These are phyloP conservation scores for Dipodomys merriami DNA, from an alignment of 2,113 vertebrate genomes.

Conservation along the genomic window DNA sequence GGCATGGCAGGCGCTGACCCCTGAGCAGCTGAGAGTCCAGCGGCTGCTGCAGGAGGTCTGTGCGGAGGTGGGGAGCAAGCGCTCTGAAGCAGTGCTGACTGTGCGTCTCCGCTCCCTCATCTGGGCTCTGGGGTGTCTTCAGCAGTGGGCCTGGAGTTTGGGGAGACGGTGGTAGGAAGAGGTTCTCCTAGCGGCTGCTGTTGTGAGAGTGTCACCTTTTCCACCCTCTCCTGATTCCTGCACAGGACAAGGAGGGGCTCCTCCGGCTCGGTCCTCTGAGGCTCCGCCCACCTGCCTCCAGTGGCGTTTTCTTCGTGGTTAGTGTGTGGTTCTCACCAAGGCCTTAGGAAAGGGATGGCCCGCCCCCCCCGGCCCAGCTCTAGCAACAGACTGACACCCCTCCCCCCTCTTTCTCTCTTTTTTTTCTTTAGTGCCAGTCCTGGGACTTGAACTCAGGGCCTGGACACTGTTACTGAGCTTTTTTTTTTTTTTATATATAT, in stretches of 20 bases:
- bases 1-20: background rate
- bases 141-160: background rate
- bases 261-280: background rate
- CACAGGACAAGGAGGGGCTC: too few species aligned
- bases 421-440: too few species aligned
- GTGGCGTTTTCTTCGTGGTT: background rate
- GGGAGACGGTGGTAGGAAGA: background rate
- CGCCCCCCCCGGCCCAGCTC: background rate
- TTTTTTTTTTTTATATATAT: too few species aligned
- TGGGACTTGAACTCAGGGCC: too few species aligned
- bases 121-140: background rate
- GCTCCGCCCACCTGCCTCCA: background rate
- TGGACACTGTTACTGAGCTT: too few species aligned
- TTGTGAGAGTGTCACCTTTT: background rate
- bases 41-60: background rate
- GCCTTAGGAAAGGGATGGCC: background rate
- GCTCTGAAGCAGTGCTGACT: background rate
- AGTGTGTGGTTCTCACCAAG: background rate
- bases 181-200: background rate
- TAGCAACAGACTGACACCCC: background rate
- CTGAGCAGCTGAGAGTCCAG: background rate
- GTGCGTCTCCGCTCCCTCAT: background rate
- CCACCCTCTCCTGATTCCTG: background rate
- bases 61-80: background rate
- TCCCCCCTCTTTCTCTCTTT: background rate